Evolutionary conservation across 2,113 vertebrate genomes (phyloP).

Genomic region (Callipepla squamata): DNA sequence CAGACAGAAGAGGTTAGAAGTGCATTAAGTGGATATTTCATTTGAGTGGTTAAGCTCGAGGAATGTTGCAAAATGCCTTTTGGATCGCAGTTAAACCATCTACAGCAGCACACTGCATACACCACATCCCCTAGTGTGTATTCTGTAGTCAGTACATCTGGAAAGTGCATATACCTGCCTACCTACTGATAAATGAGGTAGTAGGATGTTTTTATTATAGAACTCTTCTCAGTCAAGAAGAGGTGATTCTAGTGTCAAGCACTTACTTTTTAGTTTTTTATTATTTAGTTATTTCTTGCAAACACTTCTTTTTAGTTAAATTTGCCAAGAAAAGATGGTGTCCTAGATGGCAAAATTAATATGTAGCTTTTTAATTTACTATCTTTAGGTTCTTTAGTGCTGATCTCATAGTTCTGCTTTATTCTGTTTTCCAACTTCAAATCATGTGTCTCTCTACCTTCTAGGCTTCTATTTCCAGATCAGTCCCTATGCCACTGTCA

Average conservation of each 20-base stretch:
- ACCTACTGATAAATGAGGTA: neutral
- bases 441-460: slow-evolving; percentile 6
- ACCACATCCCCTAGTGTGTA: neutral
- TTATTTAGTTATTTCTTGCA: neutral
- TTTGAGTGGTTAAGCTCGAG: slow-evolving; percentile 19
- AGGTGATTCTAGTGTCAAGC: neutral
- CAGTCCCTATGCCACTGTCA: slow-evolving; percentile 82
- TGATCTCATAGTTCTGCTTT: neutral
- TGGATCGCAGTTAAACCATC: neutral
- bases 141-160: neutral
- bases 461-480: slow-evolving; percentile 84
- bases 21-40: neutral
- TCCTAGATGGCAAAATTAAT: neutral
- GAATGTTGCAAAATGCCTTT: slow-evolving; percentile 5
- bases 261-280: neutral
- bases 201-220: neutral
- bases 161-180: neutral
- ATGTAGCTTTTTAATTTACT: neutral
- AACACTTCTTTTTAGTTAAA: neutral
- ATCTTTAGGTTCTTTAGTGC: neutral
- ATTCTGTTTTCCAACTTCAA: neutral
- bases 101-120: rapidly evolving
- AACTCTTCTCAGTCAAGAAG: neutral
- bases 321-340: neutral
- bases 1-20: neutral